Base-by-base conservation (phyloP, 2,888 invertebrate species). In the Caenorhabditis sulstoni region DNA sequence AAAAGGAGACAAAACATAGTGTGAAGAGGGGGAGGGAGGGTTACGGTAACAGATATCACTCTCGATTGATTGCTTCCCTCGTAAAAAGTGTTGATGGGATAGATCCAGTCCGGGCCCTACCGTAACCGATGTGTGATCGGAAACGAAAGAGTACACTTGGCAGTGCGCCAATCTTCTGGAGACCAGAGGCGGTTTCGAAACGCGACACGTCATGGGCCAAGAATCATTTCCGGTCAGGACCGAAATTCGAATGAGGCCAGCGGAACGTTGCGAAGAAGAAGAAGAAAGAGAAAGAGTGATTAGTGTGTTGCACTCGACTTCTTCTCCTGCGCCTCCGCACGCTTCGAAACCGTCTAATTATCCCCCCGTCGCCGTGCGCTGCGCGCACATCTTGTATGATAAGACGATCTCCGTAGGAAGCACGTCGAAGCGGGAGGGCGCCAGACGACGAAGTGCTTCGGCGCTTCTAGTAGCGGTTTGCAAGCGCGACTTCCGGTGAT, bases 401-500 rank as follows among this genome's bases (percentile, higher is more conserved):
- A 73, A 73, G 52, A 29, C 3, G 29, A 29, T 29, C 29, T 7
- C n/a, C 22, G 37, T 35, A 58, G 62, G 37, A 62, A 65, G 23
- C 37, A 39, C 12, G 52, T 18, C 41, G 37, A 68, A 35, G 23
- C 14, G 29, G 47, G 62, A 64, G 73, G 18, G 50, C 18, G 58
- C 14, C 58, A 73, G 73, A 73, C 62, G 49, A 12, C 47, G 39
- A 58, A 64, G 64, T 70, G 70, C 70, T 73, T 52, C 59, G 74
- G 59, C 29, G 29, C 66, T 74, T 74, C 66, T 74, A 61, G 74
- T 61, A 61, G 74, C 66, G 74, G 74, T 66, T 74, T 74, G 66
- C 74, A 74, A 74, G 74, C 73, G 73, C 66, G 74, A 74, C 74
- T 74, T 74, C 74, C 74, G 74, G 74, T 66, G 74, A 74, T 74